Conservation (phyloP, 2,797 vertebrate species). For the Sorex maritimensis region DNA sequence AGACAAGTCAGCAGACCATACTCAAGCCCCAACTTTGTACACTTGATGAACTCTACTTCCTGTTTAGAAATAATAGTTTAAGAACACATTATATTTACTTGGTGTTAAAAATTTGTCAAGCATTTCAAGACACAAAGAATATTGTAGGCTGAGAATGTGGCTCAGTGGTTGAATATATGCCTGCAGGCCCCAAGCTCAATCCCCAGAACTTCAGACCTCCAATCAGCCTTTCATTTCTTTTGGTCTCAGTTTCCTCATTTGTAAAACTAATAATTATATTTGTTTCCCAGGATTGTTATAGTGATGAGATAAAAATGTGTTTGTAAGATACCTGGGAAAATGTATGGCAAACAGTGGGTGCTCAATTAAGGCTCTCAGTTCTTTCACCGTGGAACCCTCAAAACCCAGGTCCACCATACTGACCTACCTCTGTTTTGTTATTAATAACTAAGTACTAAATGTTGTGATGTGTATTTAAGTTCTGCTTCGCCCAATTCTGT, state of each 20-base stretch:
- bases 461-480: not conserved
- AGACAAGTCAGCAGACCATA: not conserved
- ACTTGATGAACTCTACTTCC: constrained; percentile 25
- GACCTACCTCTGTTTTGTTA: not conserved
- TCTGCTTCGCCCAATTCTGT: not conserved
- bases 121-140: not conserved
- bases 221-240: not conserved
- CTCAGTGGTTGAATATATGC: too few relatives aligned
- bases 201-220: too few relatives aligned
- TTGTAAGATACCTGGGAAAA: not conserved
- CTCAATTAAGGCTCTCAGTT: not conserved
- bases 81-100: constrained; percentile 48
- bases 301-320: not conserved
- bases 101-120: constrained; percentile 23
- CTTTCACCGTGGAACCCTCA: not conserved
- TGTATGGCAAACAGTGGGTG: not conserved
- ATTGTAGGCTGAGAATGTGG: too few relatives aligned
- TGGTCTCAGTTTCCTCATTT: constrained; percentile 19
- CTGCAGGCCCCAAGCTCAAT: too few relatives aligned
- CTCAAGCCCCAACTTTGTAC: not conserved
- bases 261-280: not conserved
- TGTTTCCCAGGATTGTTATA: not conserved
- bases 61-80: constrained; percentile 74
- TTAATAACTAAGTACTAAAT: not conserved
- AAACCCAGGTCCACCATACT: not conserved